Percentiles rank a stretch among this genome's conserved stretches.
Evolutionary conservation across 2,888 invertebrate genomes (phyloP).

Genomic region (Reticulitermes lucifugus): DNA sequence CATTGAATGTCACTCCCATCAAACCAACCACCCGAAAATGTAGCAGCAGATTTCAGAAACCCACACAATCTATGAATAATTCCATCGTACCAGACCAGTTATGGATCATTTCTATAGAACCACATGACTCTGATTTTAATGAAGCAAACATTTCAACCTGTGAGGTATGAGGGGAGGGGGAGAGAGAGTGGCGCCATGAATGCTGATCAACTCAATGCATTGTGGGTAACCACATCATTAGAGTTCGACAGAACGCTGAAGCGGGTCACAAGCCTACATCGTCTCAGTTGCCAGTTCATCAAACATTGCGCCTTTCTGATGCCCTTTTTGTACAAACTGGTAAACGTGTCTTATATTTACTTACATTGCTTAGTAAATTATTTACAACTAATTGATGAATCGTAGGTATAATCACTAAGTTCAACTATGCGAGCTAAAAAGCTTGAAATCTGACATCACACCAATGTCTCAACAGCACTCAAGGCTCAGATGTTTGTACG

Average conservation of each 20-base stretch:
- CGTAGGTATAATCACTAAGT: no score
- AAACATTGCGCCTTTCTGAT: no score
- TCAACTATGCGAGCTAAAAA: no score
- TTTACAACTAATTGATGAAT: no score
- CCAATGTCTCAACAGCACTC: no score
- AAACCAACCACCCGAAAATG: not conserved
- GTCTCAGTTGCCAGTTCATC: no score
- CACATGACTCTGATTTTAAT: conserved; percentile 38
- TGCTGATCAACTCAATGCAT: conserved; percentile 38
- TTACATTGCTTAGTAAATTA: no score
- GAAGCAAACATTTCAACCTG: conserved; percentile 40
- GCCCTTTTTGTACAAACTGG: no score
- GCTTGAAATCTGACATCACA: no score
- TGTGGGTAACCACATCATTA: conserved; percentile 40
- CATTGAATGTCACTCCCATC: not conserved
- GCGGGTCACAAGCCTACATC: not conserved
- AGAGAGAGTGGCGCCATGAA: not conserved
- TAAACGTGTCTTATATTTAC: no score
- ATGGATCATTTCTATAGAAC: conserved; percentile 30
- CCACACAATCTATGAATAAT: conserved; percentile 43
- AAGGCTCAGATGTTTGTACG: no score
- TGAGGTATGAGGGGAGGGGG: not conserved
- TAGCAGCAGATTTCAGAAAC: conserved; percentile 33
- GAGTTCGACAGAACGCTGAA: conserved; percentile 2
- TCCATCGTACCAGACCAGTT: conserved; percentile 4